These are phyloP conservation scores for Hipparchia semele DNA, from an alignment of 2,888 invertebrate species.

Conservation along the genomic window DNA sequence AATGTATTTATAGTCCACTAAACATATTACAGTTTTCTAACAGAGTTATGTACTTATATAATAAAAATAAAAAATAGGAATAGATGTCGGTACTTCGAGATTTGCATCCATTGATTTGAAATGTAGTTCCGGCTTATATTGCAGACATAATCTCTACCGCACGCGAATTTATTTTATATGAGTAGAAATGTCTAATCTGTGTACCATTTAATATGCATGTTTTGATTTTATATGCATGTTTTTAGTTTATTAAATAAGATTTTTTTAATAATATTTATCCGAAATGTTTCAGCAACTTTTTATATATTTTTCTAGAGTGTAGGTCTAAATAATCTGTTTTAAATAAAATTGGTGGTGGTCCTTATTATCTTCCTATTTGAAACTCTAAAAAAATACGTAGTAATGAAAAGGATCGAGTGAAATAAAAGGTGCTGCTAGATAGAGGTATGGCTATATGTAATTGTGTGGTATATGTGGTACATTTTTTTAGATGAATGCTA, in stretches of 20 bases:
- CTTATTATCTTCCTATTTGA: neutral
- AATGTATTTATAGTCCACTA: neutral
- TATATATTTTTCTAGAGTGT: neutral
- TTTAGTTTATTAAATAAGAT: neutral
- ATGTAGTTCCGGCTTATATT: neutral
- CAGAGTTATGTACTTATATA: neutral
- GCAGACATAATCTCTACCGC: neutral
- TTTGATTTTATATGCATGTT: slow-evolving; percentile 8
- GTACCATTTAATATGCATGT: slow-evolving; percentile 4
- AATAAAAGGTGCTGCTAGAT: neutral
- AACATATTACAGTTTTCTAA: neutral
- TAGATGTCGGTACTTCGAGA: neutral
- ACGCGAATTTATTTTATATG: slow-evolving; percentile 5
- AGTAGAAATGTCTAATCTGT: neutral
- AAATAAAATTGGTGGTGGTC: neutral
- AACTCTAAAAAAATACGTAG: neutral
- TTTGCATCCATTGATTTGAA: slow-evolving; percentile 2
- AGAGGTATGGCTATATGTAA: neutral
- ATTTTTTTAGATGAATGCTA: neutral
- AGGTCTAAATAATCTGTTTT: too few species aligned
- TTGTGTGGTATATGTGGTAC: neutral
- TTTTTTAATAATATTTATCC: neutral
- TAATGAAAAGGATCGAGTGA: neutral
- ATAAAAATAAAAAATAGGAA: neutral
- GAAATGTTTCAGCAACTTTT: neutral